Percentiles rank a stretch among this genome's conserved stretches.
Evolutionary conservation across 2,797 vertebrate genomes (phyloP).

Genomic region (Paguma larvata): DNA sequence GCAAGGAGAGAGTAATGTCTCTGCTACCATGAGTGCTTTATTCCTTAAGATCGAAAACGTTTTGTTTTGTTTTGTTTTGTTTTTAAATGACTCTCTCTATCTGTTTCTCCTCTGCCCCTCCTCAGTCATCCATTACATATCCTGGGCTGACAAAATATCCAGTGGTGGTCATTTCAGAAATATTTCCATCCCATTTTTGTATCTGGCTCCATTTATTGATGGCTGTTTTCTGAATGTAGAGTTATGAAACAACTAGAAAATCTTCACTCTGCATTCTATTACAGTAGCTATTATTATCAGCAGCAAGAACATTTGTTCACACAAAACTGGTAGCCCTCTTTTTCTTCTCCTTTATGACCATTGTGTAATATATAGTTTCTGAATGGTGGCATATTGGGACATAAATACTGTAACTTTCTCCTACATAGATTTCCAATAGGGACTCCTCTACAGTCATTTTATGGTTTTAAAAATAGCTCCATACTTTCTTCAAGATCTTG

Average conservation of each 20-base stretch:
- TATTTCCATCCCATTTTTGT: neutral
- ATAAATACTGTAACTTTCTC: constrained; percentile 70
- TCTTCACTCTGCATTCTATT: neutral
- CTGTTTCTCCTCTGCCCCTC: neutral
- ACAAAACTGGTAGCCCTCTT: neutral
- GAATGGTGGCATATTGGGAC: neutral
- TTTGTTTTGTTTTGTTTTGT: neutral
- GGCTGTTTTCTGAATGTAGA: constrained; percentile 24
- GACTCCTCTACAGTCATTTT: constrained; percentile 60
- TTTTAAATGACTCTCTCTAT: neutral
- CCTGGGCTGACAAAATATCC: neutral
- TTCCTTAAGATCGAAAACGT: neutral
- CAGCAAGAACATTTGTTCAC: constrained; percentile 63
- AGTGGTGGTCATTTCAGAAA: neutral
- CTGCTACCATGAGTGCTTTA: neutral
- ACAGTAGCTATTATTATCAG: constrained; percentile 54
- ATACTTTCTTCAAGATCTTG: constrained; percentile 27
- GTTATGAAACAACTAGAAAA: constrained; percentile 25
- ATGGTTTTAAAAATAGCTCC: constrained; percentile 67
- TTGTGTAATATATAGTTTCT: constrained; percentile 53
- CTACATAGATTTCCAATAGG: constrained; percentile 35
- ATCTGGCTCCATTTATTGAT: neutral
- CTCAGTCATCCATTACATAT: neutral
- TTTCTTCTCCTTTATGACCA: constrained; percentile 47
- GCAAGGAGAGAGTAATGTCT: neutral